Percentiles rank a stretch among this genome's conserved stretches.
These are phyloP conservation scores for Pica pica DNA, from an alignment of 2,113 vertebrate genomes.

Conservation along the genomic window DNA sequence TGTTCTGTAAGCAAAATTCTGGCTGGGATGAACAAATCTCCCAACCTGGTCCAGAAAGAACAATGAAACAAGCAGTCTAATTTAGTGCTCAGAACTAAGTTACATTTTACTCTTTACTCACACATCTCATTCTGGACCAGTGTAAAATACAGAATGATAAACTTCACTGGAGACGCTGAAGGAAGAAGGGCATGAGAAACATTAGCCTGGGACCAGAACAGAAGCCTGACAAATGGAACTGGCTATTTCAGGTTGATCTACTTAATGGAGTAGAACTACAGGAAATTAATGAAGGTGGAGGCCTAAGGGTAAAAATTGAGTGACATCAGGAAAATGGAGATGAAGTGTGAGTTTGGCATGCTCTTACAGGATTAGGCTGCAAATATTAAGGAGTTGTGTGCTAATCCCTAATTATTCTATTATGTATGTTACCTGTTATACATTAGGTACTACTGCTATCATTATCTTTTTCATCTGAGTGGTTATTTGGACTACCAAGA, in stretches of 20 bases:
- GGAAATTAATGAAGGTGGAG: not conserved
- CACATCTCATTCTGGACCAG: not conserved
- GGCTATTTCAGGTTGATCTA: not conserved
- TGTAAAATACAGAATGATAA: not conserved
- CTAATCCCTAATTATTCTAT: constrained; percentile 8
- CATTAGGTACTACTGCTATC: not conserved
- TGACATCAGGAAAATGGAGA: not conserved
- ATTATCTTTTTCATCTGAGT: not conserved
- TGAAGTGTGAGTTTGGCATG: not conserved
- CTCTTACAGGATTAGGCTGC: not conserved
- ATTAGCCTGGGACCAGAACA: not conserved
- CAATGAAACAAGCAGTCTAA: not conserved
- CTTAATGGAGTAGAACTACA: not conserved
- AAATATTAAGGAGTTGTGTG: not conserved
- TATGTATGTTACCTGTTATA: not conserved
- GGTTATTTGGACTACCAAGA: not conserved
- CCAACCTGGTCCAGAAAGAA: not conserved
- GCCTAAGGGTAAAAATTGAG: constrained; percentile 24
- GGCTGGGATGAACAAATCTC: not conserved
- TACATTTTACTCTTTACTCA: not conserved
- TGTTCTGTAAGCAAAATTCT: not conserved
- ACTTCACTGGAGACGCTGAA: not conserved
- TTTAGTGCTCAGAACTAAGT: not conserved
- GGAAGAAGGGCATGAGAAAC: not conserved
- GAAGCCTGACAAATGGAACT: constrained; percentile 22